A percentile compares a stretch with the other conserved stretches of the same genome.
Evolutionary conservation across 2,113 vertebrate species (phyloP).

Genomic region (Platysteira castanea): DNA sequence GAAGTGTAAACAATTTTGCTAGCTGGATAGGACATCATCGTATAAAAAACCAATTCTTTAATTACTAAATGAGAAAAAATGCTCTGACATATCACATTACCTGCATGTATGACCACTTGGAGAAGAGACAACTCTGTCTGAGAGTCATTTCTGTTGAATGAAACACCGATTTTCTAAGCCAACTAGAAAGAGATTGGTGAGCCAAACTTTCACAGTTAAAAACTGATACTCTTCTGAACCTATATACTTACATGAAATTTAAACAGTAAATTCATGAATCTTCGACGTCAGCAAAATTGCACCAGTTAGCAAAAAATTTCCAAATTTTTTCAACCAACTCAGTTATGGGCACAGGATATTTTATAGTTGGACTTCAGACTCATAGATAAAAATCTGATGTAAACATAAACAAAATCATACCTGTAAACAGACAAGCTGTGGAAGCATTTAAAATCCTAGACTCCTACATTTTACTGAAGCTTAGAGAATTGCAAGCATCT

Average conservation of each 20-base stretch:
- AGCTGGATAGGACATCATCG: not conserved
- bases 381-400: not conserved
- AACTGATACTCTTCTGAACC: not conserved
- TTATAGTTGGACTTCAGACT: not conserved
- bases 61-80: not conserved
- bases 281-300: not conserved
- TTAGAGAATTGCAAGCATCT: not conserved
- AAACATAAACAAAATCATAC: not conserved
- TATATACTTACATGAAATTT: not conserved
- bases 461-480: not conserved
- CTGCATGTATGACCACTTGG: not conserved
- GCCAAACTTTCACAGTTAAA: not conserved
- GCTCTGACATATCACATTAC: not conserved
- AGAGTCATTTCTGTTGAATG: not conserved
- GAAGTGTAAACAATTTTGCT: not conserved
- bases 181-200: not conserved
- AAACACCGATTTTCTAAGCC: not conserved
- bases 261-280: not conserved
- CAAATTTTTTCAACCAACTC: not conserved
- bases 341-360: not conserved
- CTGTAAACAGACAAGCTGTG: not conserved
- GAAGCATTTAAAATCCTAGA: not conserved
- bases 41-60: not conserved
- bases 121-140: not conserved
- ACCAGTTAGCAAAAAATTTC: not conserved